These are phyloP conservation scores for Corythoichthys intestinalis DNA, from an alignment of 2,113 vertebrate species.

Conservation along the genomic window DNA sequence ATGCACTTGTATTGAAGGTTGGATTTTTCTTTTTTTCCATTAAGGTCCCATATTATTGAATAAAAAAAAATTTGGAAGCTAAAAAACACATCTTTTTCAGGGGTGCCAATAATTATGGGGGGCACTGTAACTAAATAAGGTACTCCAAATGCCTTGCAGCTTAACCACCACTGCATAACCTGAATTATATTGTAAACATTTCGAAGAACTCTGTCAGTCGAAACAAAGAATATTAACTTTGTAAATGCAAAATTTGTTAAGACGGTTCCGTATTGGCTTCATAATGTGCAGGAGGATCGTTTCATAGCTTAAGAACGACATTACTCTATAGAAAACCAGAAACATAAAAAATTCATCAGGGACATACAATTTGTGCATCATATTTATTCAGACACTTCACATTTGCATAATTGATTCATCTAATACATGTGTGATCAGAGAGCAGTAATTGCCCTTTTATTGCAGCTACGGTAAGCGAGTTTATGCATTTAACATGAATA, in stretches of 20 bases:
- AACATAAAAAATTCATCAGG: slow-evolving; percentile 16
- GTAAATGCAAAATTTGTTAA: not conserved
- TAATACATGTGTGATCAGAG: slow-evolving; percentile 25
- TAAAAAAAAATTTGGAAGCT: no score
- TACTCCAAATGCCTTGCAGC: not conserved
- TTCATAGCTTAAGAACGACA: not conserved
- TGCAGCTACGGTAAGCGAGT: slow-evolving; percentile 7
- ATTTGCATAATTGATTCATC: slow-evolving; percentile 35
- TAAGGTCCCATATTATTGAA: no score
- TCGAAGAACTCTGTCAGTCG: not conserved
- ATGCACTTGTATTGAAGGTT: no score
- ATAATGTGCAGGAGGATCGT: not conserved
- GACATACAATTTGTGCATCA: slow-evolving; percentile 14
- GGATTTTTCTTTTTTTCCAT: no score
- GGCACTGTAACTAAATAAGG: not conserved
- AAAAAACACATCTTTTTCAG: no score
- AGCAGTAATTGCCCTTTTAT: slow-evolving; percentile 22
- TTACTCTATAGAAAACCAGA: not conserved
- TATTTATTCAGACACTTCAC: slow-evolving; percentile 21
- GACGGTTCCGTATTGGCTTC: not conserved
- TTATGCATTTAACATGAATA: slow-evolving; percentile 25
- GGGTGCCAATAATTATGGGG: no score
- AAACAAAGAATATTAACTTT: not conserved
- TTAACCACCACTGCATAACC: not conserved
- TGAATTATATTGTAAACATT: not conserved